Base-by-base conservation (phyloP, 2,888 invertebrate genomes). In the Leistus spinibarbis region DNA sequence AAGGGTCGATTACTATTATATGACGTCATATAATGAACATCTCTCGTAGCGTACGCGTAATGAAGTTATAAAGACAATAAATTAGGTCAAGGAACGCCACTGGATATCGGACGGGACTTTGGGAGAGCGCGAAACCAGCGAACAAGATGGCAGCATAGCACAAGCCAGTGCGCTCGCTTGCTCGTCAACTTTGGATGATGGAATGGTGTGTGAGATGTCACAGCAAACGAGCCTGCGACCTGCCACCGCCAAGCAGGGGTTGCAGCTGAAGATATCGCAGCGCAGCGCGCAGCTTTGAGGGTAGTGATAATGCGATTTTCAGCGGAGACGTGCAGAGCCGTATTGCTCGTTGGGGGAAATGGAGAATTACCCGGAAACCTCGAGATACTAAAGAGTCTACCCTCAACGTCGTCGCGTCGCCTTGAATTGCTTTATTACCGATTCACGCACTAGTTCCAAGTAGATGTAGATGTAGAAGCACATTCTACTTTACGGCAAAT, bases 41-140 rank as follows among this genome's bases (percentile, higher is more conserved):
- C 40, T 40, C 40, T 13, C 66, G 66, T 72, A 53, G 57, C 54
- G 57, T 56, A 72, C 57, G 57, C 57, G 72, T 72, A 72, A 72
- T 72, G 72, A 72, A 72, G 72, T 72, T 72, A 66, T 72, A 72
- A 72, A 72, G 66, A 56, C 66, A 24, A 72, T 72, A 72, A 72
- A 72, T 72, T 72, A 40, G 72, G 72, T 66, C 72, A 72, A 66
- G 66, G 27, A 64, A 63, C 57, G 40, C 63, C 54, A 23, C 3
- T 16, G 53, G 63, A 63, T 53, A 65, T 72, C 60, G 69, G 27
- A 66, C 54, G 20, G 7, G 60, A 19, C 17, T 3, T 4, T 10
- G 3, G 3, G 13, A 19, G 5, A 10, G 60, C 2, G 19, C 19
- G 7, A 19, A 60, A 20, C 20, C 60, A 60, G 13, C 4, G 60